Evolutionary conservation across 2,888 invertebrate species (phyloP).

Genomic region (Congeria kusceri): DNA sequence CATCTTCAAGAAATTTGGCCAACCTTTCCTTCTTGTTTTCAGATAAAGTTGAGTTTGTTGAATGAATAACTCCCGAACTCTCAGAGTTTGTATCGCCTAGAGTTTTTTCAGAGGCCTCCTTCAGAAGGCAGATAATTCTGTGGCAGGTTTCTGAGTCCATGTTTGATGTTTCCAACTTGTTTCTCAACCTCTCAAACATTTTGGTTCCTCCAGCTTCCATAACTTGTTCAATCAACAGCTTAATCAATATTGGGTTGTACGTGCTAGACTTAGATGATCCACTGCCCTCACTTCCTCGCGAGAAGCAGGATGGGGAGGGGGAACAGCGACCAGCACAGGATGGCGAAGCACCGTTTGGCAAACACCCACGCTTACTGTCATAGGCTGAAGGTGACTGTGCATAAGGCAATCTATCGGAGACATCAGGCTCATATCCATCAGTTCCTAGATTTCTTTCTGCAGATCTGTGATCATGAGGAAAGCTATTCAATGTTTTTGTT

Average conservation of each 20-base stretch:
- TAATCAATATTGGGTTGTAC: constrained; percentile 24
- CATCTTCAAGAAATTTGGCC: constrained; percentile 38
- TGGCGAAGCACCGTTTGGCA: background rate
- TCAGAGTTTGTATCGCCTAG: background rate
- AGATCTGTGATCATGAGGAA: too few relatives aligned
- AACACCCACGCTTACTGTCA: too few relatives aligned
- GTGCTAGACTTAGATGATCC: constrained; percentile 8
- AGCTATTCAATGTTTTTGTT: too few relatives aligned
- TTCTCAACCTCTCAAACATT: constrained; percentile 10
- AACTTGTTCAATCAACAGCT: constrained; percentile 22
- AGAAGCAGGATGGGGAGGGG: background rate
- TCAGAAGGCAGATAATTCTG: background rate
- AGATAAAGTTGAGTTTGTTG: constrained; percentile 14
- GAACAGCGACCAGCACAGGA: background rate
- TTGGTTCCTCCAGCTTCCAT: constrained; percentile 2
- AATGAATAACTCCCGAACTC: background rate
- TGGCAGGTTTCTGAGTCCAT: constrained; percentile 5
- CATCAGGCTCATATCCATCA: too few relatives aligned
- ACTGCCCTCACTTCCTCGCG: constrained; percentile 15
- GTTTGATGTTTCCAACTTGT: constrained; percentile 20
- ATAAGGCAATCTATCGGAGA: too few relatives aligned
- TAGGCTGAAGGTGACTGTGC: too few relatives aligned
- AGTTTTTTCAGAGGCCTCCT: background rate
- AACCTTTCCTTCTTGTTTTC: constrained; percentile 38
- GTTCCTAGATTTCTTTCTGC: too few relatives aligned